Percentiles rank a stretch among this genome's conserved stretches.
Conservation (phyloP, 2,888 invertebrate genomes). For the Pseudeuparius sepicola region DNA sequence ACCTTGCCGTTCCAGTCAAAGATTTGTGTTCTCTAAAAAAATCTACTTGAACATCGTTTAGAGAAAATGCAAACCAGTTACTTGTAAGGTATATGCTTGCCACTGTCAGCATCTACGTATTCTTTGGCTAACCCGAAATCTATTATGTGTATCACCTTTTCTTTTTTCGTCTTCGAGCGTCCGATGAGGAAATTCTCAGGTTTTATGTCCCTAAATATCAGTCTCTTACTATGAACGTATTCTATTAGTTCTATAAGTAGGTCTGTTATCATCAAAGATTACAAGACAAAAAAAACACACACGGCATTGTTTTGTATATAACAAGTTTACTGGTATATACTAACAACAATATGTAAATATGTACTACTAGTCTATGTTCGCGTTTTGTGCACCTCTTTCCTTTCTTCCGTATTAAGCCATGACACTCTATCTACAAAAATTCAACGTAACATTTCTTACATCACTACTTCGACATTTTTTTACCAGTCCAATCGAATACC, state of each 20-base stretch:
- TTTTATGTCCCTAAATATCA: conserved; percentile 98
- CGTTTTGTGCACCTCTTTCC: conserved; percentile 21
- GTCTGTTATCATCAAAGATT: conserved; percentile 56
- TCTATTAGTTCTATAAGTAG: conserved; percentile 88
- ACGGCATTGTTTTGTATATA: no score
- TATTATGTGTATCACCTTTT: conserved; percentile 99
- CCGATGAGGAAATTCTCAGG: conserved; percentile 99
- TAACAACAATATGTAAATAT: no score
- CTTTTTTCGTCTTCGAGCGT: conserved; percentile 90
- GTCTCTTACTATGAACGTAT: conserved; percentile 97
- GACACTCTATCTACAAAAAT: conserved; percentile 27
- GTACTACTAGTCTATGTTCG: no score
- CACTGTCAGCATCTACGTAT: conserved; percentile 97
- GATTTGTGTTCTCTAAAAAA: conserved; percentile 99
- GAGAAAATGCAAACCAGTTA: conserved; percentile 28
- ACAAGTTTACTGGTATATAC: no score
- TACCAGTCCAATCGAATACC: conserved; percentile 86
- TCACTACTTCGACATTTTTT: no score
- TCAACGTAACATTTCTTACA: conserved; percentile 2
- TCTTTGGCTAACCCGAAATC: no score
- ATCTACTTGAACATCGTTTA: not conserved
- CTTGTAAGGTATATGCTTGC: conserved; percentile 99
- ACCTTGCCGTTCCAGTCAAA: conserved; percentile 97
- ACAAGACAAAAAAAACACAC: no score
- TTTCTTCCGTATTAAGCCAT: conserved; percentile 26